phyloP scores from a whole-genome alignment of 2,113 vertebrate species.

The Cepphus grylle region DNA sequence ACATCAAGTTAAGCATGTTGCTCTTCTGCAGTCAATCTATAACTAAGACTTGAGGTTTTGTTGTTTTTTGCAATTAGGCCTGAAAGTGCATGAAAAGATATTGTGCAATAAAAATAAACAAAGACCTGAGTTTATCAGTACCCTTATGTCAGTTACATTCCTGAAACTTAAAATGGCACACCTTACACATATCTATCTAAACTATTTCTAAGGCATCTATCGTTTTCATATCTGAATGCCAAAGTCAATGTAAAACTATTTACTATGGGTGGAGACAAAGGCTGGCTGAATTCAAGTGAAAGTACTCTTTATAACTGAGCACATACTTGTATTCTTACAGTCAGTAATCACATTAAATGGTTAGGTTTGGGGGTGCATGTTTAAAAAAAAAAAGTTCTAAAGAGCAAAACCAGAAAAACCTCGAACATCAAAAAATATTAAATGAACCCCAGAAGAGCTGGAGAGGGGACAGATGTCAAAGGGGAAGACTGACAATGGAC shows the following conservation, averaged over 20 bases:
- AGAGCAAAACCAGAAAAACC: not conserved
- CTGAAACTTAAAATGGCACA: constrained; percentile 19
- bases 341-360: not conserved
- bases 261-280: constrained; percentile 30
- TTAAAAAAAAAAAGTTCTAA: not conserved
- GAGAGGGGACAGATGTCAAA: not conserved
- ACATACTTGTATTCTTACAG: not conserved
- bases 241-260: constrained; percentile 49
- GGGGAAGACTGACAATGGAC: not conserved
- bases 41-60: not conserved
- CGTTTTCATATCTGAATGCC: not conserved
- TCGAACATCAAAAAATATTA: not conserved
- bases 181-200: not conserved
- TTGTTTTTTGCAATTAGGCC: not conserved
- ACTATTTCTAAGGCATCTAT: constrained; percentile 33
- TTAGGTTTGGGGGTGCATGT: not conserved
- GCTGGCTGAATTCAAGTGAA: not conserved
- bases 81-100: not conserved
- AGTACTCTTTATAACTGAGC: not conserved
- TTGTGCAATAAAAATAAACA: constrained; percentile 7
- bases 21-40: not conserved
- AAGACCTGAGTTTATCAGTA: not conserved
- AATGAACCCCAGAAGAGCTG: not conserved
- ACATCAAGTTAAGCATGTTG: not conserved
- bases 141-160: not conserved